Base-by-base conservation (phyloP, 2,113 vertebrate species). In the Rhea americana region DNA sequence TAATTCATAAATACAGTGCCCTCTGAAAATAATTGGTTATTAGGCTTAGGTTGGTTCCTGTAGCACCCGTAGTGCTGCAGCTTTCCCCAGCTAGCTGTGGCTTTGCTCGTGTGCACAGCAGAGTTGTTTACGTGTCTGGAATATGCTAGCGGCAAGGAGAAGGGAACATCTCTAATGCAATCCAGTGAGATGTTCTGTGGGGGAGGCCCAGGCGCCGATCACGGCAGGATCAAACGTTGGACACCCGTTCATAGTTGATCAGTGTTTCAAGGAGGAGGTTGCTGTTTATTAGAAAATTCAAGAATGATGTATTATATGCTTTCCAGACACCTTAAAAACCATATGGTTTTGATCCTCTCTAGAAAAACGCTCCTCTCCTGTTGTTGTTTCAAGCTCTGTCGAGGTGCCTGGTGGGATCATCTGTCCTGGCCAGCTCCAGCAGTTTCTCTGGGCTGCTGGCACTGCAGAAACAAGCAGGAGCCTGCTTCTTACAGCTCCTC, bases 61-160 rank as follows among this genome's bases (percentile, higher is more conserved):
- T 39, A 32, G 94, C 45, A 45, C 85, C 70, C 13, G 61, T 45
- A 28, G 70, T 88, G 59, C 81, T 93, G 77, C 83, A 85, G 88
- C 77, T 96, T 91, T 96, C 77, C 61, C 88, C 86, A 47, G 85
- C 77, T 78, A 67, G 82, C 90, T 48, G 65, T 91, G 95, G 82
- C 74, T 91, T 89, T 75, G 91, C 83, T 72, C 91, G 73, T 93
- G 66, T 65, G 35, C 81, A 63, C 86, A 81, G 89, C 39, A 3
- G 91, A 91, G 91, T 89, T 97, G 95, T 96, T 96, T 96, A 96
- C 80, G 68, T 84, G 90, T 65, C 92, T 61, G 93, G 78, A 95
- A 83, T 96, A 94, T 89, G 92, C 91, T 95, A 68, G 94, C 87
- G 93, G 94, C 95, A 97, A 97, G 91, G 93, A 95, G 93, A 97